Base-by-base conservation (phyloP, 2,888 invertebrate genomes). In the Apamea anceps region DNA sequence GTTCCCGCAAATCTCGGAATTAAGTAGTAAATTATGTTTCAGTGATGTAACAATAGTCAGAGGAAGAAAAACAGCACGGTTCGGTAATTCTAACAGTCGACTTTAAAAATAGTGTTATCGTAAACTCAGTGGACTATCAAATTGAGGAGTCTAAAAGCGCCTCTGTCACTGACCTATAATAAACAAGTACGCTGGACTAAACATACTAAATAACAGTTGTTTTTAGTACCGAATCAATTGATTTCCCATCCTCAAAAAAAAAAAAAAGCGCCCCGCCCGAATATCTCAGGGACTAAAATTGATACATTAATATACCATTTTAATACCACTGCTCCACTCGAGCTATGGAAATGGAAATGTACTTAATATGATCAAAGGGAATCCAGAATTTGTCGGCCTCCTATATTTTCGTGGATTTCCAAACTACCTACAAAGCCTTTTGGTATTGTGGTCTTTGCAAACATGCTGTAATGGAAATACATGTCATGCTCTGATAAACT, bases 11-110 rank as follows among this genome's bases (percentile, higher is more conserved):
- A 79, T 79, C 68, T 71, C 68, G n/a, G 62, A 78, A 77, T 77
- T 86, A 82, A 85, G 79, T 80, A 85, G 51, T 67, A 62, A 87
- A 82, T 84, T 85, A 54, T 79, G 78, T 79, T 72, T 71, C 63
- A 54, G 51, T 85, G 62, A 71, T 37, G 65, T 75, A 77, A 80
- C 2, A 72, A 68, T 57, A 57, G 63, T 15, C 60, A 37, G 0
- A 28, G 65, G 67, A 72, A 67, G 71, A 76, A 82, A 76, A 80
- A 84, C 65, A 85, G 0, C 62, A 74, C 32, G 70, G 54, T 60
- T 78, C 57, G 18, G 60, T 45, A 66, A 57, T 32, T 84, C 1
- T 21, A 21, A 72, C 21, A 78, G 51, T 71, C 32, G 37, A 82
- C 15, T 60, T 71, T 15, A 54, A 79, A 48, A 80, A 71, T 66